Percentiles rank a stretch among this genome's conserved stretches.
These are phyloP conservation scores for Telmatherina bonti DNA, from an alignment of 2,797 vertebrate genomes.

Conservation along the genomic window DNA sequence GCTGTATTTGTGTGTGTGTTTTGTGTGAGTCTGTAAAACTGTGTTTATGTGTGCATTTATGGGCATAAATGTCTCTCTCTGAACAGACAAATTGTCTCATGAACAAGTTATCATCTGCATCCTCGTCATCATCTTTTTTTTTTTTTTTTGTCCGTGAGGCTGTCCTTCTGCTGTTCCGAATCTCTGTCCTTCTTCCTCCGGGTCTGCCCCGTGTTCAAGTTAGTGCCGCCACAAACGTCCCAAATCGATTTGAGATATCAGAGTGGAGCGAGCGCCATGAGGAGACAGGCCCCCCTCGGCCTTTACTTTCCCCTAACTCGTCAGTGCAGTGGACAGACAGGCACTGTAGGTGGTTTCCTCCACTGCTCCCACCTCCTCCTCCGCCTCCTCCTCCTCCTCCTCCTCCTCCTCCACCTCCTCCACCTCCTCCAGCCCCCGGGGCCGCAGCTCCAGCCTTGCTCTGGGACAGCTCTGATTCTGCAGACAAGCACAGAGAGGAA, in stretches of 20 bases:
- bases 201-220: constrained; percentile 85
- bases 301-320: constrained; percentile 93
- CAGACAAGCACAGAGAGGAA: constrained; percentile 50
- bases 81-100: constrained; percentile 72
- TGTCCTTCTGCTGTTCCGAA: constrained; percentile 38
- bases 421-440: constrained; percentile 65
- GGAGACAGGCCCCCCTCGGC: constrained; percentile 91
- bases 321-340: constrained; percentile 99
- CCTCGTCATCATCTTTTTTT: constrained; percentile 26
- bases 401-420: constrained; percentile 55
- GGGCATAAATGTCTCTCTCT: constrained; percentile 72
- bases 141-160: constrained; percentile 50
- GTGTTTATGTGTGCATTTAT: constrained; percentile 52
- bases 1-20: constrained; percentile 43
- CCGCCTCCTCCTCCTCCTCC: constrained; percentile 39
- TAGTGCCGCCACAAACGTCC: constrained; percentile 96
- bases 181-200: constrained; percentile 23
- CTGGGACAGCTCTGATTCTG: constrained; percentile 91
- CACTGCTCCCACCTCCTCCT: constrained; percentile 67
- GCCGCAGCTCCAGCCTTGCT: constrained; percentile 82
- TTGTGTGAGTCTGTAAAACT: constrained; percentile 22
- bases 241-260: constrained; percentile 98
- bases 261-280: constrained; percentile 98
- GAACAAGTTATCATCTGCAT: constrained; percentile 51
- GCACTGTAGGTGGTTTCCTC: constrained; percentile 95